Percentiles rank a stretch among this genome's conserved stretches.
Conservation (phyloP, 1,140 invertebrate species). For the Rhyzopertha dominica region DNA sequence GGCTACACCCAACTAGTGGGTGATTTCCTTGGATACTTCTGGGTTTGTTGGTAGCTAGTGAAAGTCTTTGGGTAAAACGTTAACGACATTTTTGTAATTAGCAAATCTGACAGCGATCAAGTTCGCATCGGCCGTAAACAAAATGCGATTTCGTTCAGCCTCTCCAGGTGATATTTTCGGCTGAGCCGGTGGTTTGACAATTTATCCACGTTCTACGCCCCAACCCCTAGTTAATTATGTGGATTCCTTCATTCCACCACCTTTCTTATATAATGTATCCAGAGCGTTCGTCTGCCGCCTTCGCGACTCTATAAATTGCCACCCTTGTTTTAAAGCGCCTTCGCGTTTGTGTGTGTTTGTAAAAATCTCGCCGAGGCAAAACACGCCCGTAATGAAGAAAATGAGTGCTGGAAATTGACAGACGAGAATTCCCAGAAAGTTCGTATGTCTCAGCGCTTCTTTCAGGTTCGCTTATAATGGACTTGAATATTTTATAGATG, state of each 20-base stretch:
- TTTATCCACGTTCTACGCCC: slow-evolving; percentile 21
- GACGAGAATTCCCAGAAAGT: slow-evolving; percentile 4
- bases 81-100: too few species aligned
- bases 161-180: slow-evolving; percentile 21
- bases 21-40: too few species aligned
- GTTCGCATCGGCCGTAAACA: too few species aligned
- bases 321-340: slow-evolving; percentile 9
- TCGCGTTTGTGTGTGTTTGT: slow-evolving; percentile 1
- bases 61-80: too few species aligned
- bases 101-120: too few species aligned
- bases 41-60: too few species aligned
- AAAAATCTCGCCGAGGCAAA: background rate
- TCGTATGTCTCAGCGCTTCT: slow-evolving; percentile 4
- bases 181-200: slow-evolving; percentile 21
- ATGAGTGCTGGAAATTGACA: background rate
- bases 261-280: slow-evolving; percentile 22
- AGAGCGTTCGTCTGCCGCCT: slow-evolving; percentile 12
- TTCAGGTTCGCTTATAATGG: slow-evolving; percentile 8
- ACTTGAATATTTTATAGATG: background rate
- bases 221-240: slow-evolving; percentile 25
- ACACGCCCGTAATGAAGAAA: background rate
- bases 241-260: slow-evolving; percentile 26
- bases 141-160: too few species aligned
- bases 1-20: too few species aligned
- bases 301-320: slow-evolving; percentile 23